These are phyloP conservation scores for Chaenocephalus aceratus DNA, from an alignment of 2,113 vertebrate genomes.

Conservation along the genomic window DNA sequence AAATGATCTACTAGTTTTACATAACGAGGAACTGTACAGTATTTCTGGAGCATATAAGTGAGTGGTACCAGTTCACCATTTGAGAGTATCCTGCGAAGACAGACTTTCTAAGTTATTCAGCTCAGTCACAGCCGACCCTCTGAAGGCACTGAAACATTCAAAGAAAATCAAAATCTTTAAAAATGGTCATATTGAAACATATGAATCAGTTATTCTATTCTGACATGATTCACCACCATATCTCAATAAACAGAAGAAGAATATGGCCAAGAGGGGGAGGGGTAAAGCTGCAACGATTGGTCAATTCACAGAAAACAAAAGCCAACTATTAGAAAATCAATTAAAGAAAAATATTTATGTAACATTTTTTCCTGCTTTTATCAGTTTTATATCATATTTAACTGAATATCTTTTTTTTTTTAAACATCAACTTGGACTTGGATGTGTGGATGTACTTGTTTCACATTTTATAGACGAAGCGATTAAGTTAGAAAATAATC, in stretches of 20 bases:
- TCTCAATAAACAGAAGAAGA: background rate
- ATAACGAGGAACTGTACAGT: constrained; percentile 16
- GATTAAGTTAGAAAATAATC: no score
- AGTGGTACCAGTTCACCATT: background rate
- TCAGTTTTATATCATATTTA: no score
- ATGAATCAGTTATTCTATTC: background rate
- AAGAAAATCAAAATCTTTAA: background rate
- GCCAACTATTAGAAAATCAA: no score
- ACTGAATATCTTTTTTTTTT: no score
- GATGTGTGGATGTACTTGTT: no score
- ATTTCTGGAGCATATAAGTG: background rate
- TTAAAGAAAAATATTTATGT: no score
- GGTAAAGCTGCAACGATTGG: no score
- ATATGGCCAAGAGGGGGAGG: background rate
- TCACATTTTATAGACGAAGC: no score
- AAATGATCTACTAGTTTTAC: background rate
- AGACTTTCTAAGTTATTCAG: background rate
- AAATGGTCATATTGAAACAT: background rate
- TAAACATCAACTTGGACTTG: no score
- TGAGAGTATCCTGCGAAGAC: background rate
- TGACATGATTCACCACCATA: background rate
- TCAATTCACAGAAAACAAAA: no score
- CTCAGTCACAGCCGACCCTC: background rate
- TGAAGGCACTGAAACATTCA: constrained; percentile 52
- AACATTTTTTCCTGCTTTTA: no score